phyloP scores from a whole-genome alignment of 1,140 invertebrate genomes.

The Triops longicaudatus region DNA sequence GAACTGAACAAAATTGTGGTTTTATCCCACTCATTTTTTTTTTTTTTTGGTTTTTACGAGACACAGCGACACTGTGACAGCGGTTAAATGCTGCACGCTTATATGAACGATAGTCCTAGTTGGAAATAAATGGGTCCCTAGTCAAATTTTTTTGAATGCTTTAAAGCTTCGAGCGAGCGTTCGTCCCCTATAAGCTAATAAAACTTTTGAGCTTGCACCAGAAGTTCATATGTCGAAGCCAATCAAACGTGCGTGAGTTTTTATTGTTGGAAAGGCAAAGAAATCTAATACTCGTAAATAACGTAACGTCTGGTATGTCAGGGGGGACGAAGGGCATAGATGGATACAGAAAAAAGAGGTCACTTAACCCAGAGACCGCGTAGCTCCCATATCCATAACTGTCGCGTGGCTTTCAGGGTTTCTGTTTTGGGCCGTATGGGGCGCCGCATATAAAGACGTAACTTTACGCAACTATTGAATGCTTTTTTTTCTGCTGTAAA shows the following conservation, averaged over 20 bases:
- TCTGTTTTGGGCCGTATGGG: neutral
- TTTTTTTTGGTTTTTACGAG: no score
- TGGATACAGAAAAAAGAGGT: neutral
- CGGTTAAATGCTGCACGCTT: no score
- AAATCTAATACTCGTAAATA: neutral
- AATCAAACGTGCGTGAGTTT: neutral
- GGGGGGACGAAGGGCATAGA: neutral
- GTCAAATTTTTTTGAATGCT: no score
- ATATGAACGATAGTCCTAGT: no score
- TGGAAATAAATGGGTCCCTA: no score
- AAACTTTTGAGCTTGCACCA: no score
- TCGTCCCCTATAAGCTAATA: no score
- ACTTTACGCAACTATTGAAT: neutral
- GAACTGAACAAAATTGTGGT: no score
- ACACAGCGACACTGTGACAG: no score
- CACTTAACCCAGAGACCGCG: neutral
- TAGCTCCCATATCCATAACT: slow-evolving; percentile 15
- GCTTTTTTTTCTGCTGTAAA: neutral
- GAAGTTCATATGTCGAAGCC: neutral
- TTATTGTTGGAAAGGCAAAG: neutral
- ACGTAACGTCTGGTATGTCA: neutral
- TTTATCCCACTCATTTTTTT: no score
- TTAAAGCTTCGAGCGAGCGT: no score
- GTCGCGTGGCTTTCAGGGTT: slow-evolving; percentile 4
- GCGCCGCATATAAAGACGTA: neutral